Percentiles rank a stretch among this genome's conserved stretches.
These are phyloP conservation scores for Astropecten irregularis DNA, from an alignment of 53 echinoderm and acorn worm species.

Conservation along the genomic window DNA sequence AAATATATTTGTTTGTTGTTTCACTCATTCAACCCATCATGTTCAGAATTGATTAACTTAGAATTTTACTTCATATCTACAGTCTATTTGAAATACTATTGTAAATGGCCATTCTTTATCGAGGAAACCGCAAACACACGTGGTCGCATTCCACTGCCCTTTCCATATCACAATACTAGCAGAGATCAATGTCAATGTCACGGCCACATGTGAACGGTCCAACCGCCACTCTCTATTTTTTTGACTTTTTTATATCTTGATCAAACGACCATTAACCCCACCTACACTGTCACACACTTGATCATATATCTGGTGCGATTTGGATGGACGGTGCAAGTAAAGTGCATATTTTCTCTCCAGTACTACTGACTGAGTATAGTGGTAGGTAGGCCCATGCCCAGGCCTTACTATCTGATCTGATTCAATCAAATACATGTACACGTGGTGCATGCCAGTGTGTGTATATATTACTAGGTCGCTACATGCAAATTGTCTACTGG, in stretches of 20 bases:
- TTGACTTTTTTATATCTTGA: conserved; percentile 19
- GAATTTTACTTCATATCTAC: too few species aligned
- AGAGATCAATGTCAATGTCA: conserved; percentile 16
- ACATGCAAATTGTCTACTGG: conserved; percentile 61
- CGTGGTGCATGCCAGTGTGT: too few species aligned
- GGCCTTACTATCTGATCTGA: conserved; percentile 17
- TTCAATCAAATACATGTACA: background rate
- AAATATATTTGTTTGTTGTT: too few species aligned
- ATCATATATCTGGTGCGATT: conserved; percentile 20
- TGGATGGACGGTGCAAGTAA: conserved; percentile 4
- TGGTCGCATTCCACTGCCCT: background rate
- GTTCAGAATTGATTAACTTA: too few species aligned
- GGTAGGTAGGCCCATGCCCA: too few species aligned
- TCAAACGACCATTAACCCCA: conserved; percentile 29
- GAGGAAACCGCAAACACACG: background rate
- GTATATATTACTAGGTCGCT: conserved; percentile 28
- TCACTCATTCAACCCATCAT: too few species aligned
- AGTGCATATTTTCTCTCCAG: background rate
- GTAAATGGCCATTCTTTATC: background rate
- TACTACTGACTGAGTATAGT: too few species aligned
- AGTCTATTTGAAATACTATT: too few species aligned
- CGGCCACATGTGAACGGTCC: background rate
- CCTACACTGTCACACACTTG: conserved; percentile 15
- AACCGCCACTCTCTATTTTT: background rate
- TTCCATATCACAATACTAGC: background rate